Evolutionary conservation across 2,797 vertebrate species (phyloP).

Genomic region (Sternarchorhynchus goeldii): DNA sequence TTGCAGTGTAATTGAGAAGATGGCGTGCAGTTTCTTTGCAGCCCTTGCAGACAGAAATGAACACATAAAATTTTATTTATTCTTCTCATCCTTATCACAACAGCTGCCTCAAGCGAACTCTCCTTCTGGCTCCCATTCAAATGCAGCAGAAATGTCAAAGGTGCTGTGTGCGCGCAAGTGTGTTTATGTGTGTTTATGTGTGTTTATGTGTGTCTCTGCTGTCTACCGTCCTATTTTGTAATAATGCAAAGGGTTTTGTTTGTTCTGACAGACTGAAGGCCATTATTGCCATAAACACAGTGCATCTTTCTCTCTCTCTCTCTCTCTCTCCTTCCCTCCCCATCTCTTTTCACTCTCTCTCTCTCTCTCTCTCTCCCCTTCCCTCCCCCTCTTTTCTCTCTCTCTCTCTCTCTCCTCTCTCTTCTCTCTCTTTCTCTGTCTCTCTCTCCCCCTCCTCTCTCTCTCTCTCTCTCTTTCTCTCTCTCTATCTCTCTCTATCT

Average conservation of each 20-base stretch:
- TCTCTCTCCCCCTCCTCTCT: neutral
- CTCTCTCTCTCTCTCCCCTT: conserved; percentile 2
- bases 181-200: neutral
- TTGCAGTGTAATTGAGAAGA: neutral
- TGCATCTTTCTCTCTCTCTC: conserved; percentile 6
- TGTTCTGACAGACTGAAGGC: conserved; percentile 9
- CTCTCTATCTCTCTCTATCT: neutral
- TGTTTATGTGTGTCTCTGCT: neutral
- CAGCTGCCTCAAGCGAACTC: neutral
- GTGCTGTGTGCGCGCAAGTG: conserved; percentile 2
- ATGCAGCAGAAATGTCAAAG: neutral
- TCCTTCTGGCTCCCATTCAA: conserved; percentile 16
- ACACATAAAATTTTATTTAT: neutral
- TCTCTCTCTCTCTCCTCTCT: neutral
- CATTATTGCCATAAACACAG: conserved; percentile 6
- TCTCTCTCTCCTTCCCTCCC: neutral
- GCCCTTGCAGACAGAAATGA: neutral
- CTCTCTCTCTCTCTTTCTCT: neutral
- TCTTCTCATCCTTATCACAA: neutral
- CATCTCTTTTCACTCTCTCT: neutral
- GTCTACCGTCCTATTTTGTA: neutral
- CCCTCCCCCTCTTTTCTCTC: neutral
- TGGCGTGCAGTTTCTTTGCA: neutral
- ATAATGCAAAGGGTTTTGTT: conserved; percentile 12
- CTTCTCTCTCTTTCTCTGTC: neutral